Evolutionary conservation across 2,113 vertebrate species (phyloP).

Genomic region (Tretioscincus oriximinensis): DNA sequence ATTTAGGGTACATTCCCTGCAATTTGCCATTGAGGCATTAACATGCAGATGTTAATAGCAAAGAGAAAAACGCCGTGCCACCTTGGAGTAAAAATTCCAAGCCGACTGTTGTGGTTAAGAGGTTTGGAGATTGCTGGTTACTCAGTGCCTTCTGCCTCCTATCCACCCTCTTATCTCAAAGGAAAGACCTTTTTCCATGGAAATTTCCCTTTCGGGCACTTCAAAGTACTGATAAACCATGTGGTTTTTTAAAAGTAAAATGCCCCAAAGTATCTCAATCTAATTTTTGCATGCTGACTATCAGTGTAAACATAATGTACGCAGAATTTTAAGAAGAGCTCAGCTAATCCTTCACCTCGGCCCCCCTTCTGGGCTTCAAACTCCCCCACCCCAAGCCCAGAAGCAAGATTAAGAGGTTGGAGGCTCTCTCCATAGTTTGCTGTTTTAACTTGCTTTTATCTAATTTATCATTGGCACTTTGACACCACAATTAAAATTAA

Average conservation of each 20-base stretch:
- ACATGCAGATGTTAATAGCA: constrained; percentile 33
- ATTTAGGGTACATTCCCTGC: constrained; percentile 38
- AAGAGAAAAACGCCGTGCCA: not conserved
- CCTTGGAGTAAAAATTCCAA: constrained; percentile 31
- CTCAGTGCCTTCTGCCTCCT: not conserved
- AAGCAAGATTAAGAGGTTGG: constrained; percentile 24
- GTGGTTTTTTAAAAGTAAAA: not conserved
- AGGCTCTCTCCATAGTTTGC: constrained; percentile 16
- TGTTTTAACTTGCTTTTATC: constrained; percentile 37
- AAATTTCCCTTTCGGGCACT: constrained; percentile 3
- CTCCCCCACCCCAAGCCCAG: not conserved
- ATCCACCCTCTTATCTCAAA: constrained; percentile 4
- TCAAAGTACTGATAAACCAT: constrained; percentile 12
- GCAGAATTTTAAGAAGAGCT: constrained; percentile 50
- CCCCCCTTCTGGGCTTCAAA: not conserved
- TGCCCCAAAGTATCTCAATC: not conserved
- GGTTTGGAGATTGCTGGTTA: not conserved
- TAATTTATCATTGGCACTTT: constrained; percentile 61
- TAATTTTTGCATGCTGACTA: constrained; percentile 46
- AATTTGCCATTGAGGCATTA: constrained; percentile 25
- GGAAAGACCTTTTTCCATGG: constrained; percentile 11
- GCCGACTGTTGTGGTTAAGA: constrained; percentile 14
- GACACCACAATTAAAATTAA: constrained; percentile 60
- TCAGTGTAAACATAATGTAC: constrained; percentile 50
- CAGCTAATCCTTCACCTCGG: constrained; percentile 41